Base-by-base conservation (phyloP, 2,113 vertebrate species). In the Siphamia tubifer region DNA sequence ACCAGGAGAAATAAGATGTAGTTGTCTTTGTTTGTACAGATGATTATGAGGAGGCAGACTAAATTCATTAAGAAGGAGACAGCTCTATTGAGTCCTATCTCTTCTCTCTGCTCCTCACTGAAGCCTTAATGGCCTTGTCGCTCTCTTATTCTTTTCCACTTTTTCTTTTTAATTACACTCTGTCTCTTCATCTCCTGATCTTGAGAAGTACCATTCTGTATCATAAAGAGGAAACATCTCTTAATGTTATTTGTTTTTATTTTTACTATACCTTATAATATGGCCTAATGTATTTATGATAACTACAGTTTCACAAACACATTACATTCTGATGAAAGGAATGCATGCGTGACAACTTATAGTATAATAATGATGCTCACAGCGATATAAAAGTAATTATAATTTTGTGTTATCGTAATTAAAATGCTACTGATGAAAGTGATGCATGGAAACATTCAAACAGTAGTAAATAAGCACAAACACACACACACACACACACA, bases 351-450 rank as follows among this genome's bases (percentile, higher is more conserved):
- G 25, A 25, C 28, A 61, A 58, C 21, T 24, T 58, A 65, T 47
- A 42, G 21, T 52, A 44, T 71, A 45, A 40, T 60, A 32, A 65
- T 35, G 54, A 47, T 35, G 23, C 57, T 64, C 15, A 49, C 4
- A 15, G 38, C 6, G 2, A 54, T 64, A 28, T 53, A n/a, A 68
- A 68, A 70, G 34, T 58, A 57, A 83, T 79, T 66, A 70, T 34
- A 43, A 42, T 60, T 55, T 47, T 28, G 6, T 74, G 44, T 62
- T 66, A 35, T 74, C 42, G 13, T 70, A 73, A 87, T 82, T 68
- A 74, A 73, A 80, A 45, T 39, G 38, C 20, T 38, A 21, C 25
- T 53, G 56, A 58, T 57, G 35, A 62, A 57, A 19, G 49, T 40
- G 23, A 66, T 61, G 47, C 63, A 60, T 68, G 31, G 15, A 21